Base-by-base conservation (phyloP, 1,140 invertebrate species). In the Marisa cornuarietis region DNA sequence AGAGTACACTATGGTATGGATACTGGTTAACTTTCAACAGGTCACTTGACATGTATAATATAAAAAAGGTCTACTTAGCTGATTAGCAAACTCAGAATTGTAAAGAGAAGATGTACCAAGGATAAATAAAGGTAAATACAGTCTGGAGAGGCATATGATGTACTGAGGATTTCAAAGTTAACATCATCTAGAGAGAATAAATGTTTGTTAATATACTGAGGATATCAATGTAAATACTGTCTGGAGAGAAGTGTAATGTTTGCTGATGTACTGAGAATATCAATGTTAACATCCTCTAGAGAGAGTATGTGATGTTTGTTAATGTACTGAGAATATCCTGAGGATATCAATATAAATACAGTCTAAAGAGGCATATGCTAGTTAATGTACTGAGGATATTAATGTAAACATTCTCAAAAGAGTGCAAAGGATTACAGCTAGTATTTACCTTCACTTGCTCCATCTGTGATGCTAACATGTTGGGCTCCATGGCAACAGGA, bases 391-490 rank as follows among this genome's bases (percentile, higher is more conserved):
- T 65, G 24, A 42, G 31, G 31, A 42, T 42, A 42, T 42, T 42
- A 65, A 22, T 22, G 63, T 24, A 22, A 71, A 18, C 4, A 71
- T 22, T 71, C 69, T 31, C 18, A 24, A 2, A n/a, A 42, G 31
- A 42, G 14, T 51, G 22, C 2, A 72, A 72, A 31, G 13, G 49
- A 31, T 62, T 24, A 80, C 49, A 80, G 18, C 9, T 13, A 66
- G 31, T 24, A 79, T 73, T 82, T 81, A 91, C 91, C 86, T 97
- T 96, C 89, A 92, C 91, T 85, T 98, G 96, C 89, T 98, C 96
- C 51, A 97, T 95, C 93, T 99, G 97, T 81, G 95, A 97, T 83
- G 97, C 95, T 0, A 98, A 96, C 94, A 98, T 96, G 71, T 96
- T 92, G 0, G 97, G 96, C 89, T 99, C 97, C 0, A 96, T 96